Evolutionary conservation across 23 tunicate species (phyloP).

Genomic region (Ascidia mentula): DNA sequence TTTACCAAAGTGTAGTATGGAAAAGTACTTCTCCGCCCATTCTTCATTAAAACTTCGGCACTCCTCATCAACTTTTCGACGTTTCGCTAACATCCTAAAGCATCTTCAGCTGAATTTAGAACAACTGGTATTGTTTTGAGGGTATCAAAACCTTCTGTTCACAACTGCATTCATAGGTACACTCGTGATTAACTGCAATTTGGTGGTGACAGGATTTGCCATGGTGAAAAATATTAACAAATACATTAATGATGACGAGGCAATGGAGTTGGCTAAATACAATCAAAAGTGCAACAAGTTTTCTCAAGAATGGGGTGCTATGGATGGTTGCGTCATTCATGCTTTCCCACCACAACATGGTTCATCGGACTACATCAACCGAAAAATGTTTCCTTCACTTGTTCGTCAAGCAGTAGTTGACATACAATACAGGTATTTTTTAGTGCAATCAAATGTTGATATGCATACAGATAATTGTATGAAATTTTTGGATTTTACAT

Average conservation of each 20-base stretch:
- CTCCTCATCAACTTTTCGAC: too few relatives aligned
- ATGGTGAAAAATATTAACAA: not conserved
- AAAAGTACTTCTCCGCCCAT: too few relatives aligned
- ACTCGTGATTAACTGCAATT: not conserved
- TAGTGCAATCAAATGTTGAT: not conserved
- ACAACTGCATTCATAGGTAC: not conserved
- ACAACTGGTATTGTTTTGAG: constrained; percentile 14
- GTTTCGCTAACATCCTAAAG: too few relatives aligned
- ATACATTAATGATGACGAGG: constrained; percentile 18
- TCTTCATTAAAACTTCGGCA: too few relatives aligned
- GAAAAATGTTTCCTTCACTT: constrained; percentile 19
- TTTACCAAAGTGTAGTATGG: too few relatives aligned
- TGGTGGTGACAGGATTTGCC: too few relatives aligned
- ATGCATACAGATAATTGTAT: not conserved
- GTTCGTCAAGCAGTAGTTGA: constrained; percentile 42
- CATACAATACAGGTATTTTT: constrained; percentile 24
- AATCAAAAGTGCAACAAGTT: not conserved
- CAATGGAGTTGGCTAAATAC: constrained; percentile 12
- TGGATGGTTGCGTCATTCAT: constrained; percentile 31
- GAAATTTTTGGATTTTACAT: not conserved
- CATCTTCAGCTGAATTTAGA: constrained; percentile 28
- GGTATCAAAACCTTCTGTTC: constrained; percentile 21
- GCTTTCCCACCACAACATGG: constrained; percentile 15
- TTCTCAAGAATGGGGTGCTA: constrained; percentile 31
- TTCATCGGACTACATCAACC: constrained; percentile 14